Evolutionary conservation across 2,797 vertebrate species (phyloP), one percentile per base, ranked within the genome.

Genomic region (Caiman crocodilus): DNA sequence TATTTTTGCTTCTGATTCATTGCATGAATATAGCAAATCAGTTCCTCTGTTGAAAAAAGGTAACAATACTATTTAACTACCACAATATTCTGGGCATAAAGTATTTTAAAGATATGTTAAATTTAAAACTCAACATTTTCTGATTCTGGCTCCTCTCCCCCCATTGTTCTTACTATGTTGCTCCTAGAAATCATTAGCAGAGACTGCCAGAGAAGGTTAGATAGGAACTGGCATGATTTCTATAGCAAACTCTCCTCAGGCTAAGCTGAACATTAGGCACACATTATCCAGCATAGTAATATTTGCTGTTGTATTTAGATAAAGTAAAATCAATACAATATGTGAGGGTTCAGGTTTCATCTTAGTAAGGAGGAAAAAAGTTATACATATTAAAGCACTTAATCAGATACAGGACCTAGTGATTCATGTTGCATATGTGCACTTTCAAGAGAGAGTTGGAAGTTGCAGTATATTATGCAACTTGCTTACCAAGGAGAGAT

Each of bases 401-500:
- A 73, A 80, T 30, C 25, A 71, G n/a, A 71, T 79, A 85, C 4
- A 59, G 23, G 82, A 71, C 56, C 69, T 6, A 87, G 14, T 42
- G 6, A 1, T 58, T 92, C 23, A 65, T 84, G 61, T 88, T 79
- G 60, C 10, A 13, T 50, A n/a, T 17, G 55, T 73, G 60, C 11
- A n/a, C 14, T 88, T 71, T 56, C 8, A 76, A 86, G 64, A 88
- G 13, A n/a, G 63, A 76, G 4, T 23, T 61, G 32, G 73, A 76
- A 16, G 10, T 23, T 32, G 7, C 28, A 8, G 6, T 67, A 20
- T 76, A 57, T 86, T 91, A 76, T 58, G 60, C 88, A 93, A 78
- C 65, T 94, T 94, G 32, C 93, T 95, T 94, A 84, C 28, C 9
- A 2, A 59, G 79, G 59, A 57, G 50, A 79, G 25, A 20, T 74